Percentiles rank a stretch among this genome's conserved stretches.
phyloP scores from a whole-genome alignment of 2,797 vertebrate species.

The Xenops minutus region DNA sequence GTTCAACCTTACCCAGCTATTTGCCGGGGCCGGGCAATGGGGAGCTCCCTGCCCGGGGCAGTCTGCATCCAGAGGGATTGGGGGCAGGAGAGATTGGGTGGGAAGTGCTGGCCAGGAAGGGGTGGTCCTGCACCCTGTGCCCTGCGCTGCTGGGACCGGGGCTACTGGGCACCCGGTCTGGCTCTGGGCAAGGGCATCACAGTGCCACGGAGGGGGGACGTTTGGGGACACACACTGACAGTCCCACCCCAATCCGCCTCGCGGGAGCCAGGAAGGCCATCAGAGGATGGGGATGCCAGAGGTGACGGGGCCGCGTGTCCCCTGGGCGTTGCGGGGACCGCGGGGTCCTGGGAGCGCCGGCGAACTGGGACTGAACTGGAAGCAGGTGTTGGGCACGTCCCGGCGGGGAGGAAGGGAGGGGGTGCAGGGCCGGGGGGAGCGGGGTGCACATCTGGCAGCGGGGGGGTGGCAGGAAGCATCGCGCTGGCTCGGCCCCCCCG shows the following conservation, averaged over 20 bases:
- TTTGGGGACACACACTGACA: not conserved
- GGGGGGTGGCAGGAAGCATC: conserved; percentile 41
- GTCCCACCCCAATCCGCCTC: not conserved
- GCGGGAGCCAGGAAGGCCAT: not conserved
- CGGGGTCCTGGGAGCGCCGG: conserved; percentile 10
- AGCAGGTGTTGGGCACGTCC: not conserved
- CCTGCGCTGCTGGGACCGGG: fast-evolving
- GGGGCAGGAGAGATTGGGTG: not conserved
- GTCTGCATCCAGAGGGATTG: not conserved
- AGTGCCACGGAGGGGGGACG: fast-evolving
- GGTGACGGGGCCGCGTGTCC: not conserved
- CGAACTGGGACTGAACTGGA: not conserved
- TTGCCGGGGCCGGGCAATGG: not conserved
- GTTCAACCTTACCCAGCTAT: conserved; percentile 20
- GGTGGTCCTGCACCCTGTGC: not conserved
- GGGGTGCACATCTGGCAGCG: conserved; percentile 33
- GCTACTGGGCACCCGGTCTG: too few relatives aligned
- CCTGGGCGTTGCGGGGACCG: not conserved
- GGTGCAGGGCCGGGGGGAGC: not conserved
- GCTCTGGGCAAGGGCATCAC: not conserved
- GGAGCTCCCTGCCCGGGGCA: not conserved
- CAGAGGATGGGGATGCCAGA: not conserved
- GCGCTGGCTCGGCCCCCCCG: not conserved
- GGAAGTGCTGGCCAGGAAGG: not conserved
- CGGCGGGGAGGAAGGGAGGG: not conserved